Evolutionary conservation across 2,888 invertebrate species (phyloP).

Genomic region (Exocentrus adspersus): DNA sequence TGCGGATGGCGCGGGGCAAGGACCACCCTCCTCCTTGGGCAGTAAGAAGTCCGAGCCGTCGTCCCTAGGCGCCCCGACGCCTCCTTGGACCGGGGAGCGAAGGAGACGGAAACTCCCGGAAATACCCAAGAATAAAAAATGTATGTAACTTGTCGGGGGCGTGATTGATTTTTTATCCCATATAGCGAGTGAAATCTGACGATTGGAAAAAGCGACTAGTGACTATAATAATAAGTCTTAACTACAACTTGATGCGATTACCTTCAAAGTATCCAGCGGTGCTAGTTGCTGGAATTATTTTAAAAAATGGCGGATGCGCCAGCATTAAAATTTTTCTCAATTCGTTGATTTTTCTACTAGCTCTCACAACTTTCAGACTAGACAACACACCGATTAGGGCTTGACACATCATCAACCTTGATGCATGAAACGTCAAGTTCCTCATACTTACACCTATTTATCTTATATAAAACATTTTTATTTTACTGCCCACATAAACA

Average conservation of each 20-base stretch:
- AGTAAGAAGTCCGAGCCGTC: constrained; percentile 32
- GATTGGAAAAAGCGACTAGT: neutral
- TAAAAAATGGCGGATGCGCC: no score
- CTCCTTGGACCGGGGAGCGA: constrained; percentile 66
- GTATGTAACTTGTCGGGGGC: constrained; percentile 65
- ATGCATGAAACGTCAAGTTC: no score
- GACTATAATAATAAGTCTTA: no score
- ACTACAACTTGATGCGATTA: constrained; percentile 10
- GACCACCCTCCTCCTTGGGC: constrained; percentile 35
- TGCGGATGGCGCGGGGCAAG: constrained; percentile 34
- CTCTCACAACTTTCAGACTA: no score
- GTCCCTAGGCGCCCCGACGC: constrained; percentile 37
- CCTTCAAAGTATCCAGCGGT: no score
- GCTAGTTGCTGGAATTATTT: no score
- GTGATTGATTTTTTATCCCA: constrained; percentile 25
- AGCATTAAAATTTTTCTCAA: no score
- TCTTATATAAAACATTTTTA: neutral
- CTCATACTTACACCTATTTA: neutral
- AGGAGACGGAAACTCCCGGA: constrained; percentile 87
- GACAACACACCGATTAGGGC: no score
- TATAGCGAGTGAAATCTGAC: neutral
- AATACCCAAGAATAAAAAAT: constrained; percentile 89
- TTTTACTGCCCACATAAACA: neutral
- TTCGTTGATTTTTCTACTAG: no score
- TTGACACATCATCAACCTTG: neutral